These are phyloP conservation scores for Cantharis rufa DNA, from an alignment of 2,888 invertebrate genomes.

Conservation along the genomic window DNA sequence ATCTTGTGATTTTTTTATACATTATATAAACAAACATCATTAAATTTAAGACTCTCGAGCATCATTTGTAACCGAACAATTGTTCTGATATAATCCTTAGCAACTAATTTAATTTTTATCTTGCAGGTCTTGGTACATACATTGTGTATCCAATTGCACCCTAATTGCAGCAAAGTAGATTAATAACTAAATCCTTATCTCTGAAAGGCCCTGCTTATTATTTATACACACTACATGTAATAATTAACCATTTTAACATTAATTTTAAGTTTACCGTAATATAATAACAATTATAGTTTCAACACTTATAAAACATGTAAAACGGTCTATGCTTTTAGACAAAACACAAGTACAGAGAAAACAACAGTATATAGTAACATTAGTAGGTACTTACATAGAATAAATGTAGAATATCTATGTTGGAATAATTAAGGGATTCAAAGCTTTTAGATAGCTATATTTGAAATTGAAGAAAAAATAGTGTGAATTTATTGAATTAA, in stretches of 20 bases:
- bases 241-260: neutral
- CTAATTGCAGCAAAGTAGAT: neutral
- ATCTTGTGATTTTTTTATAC: neutral
- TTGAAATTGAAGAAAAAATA: neutral
- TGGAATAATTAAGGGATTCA: neutral
- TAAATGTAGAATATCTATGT: neutral
- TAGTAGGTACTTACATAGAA: neutral
- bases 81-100: neutral
- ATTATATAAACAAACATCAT: neutral
- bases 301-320: neutral
- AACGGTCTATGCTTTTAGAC: neutral
- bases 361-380: neutral
- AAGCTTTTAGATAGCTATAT: neutral
- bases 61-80: neutral
- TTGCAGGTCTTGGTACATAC: neutral
- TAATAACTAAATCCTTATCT: neutral
- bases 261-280: neutral
- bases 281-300: neutral
- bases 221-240: neutral
- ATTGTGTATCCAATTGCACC: too few relatives aligned
- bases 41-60: neutral
- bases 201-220: neutral
- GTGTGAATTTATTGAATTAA: constrained; percentile 64
- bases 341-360: neutral
- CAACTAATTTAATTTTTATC: neutral